Evolutionary conservation across 1,140 invertebrate species (phyloP), one percentile per base, ranked within the genome.

Genomic region (Sycophila sp.): DNA sequence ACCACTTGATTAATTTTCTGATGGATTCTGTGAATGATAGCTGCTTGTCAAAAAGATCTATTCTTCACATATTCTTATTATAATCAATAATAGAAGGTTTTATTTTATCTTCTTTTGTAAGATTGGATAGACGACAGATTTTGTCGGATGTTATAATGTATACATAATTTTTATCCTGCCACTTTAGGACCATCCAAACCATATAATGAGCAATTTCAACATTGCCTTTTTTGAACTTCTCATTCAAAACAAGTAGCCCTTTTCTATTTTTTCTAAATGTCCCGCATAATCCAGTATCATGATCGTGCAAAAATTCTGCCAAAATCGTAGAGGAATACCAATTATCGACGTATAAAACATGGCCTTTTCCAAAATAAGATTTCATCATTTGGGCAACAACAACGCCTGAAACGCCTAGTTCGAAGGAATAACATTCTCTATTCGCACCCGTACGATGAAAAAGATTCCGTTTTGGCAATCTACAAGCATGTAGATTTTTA

Each of bases 1-100:
- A 76, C 76, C 77, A 78, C 62, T 78, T 78, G 19, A 71, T 42
- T 13, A 28, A 42, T 64, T 77, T 78, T 38, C 74, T 69, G n/a
- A 72, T 42, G 13, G 53, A 49, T 49, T 69, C 65, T 17, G 53
- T 55, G 28, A 34, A 32, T 28, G 30, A 55, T 55, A 55, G 34
- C 34, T 55, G 53, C 34, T n/a, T 55, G 34, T 55, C 53, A 55
- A 55, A 17, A 19, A 11, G n/a, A 55, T 55, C 30, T 4, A 34
- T 34, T 6, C 53, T 15, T 55, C 53, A 4, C 53, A 32, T 55
- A 55, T 55, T 55, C n/a, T 55, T 7, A 51, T 51, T 24, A 51
- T 51, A 40, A 40, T 40, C 36, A 40, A 40, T 40, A 28, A 51
- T 51, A 51, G 47, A 32, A 59, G 62, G 40, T 28, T 71, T 62